phyloP scores from a whole-genome alignment of 2,888 invertebrate genomes.

The Sabatieria punctata region DNA sequence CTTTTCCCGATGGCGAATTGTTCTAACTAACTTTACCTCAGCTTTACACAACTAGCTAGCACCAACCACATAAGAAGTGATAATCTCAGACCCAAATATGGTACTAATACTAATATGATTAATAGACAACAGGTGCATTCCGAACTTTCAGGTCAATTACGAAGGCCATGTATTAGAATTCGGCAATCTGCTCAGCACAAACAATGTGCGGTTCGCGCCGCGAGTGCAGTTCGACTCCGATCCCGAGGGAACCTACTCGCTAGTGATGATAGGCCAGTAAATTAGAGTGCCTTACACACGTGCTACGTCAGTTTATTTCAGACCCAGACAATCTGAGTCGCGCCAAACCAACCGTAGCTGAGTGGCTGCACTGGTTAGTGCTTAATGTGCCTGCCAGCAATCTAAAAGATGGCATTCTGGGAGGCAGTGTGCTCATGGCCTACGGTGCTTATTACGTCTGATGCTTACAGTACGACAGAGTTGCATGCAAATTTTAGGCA shows the following conservation, averaged over 20 bases:
- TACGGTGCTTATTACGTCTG: too few species aligned
- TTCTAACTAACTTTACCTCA: too few species aligned
- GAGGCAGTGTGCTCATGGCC: conserved; percentile 15
- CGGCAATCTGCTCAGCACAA: conserved; percentile 20
- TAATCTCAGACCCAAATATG: too few species aligned
- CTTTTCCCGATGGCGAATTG: too few species aligned
- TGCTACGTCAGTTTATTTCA: too few species aligned
- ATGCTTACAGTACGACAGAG: too few species aligned
- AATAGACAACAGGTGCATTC: too few species aligned
- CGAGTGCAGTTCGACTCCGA: conserved; percentile 22
- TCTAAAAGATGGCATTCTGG: conserved; percentile 29
- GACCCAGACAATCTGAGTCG: conserved; percentile 31
- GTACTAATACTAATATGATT: too few species aligned
- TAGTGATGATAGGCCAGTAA: conserved; percentile 31
- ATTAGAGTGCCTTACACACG: too few species aligned
- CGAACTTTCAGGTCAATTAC: conserved; percentile 24
- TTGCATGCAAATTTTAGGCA: too few species aligned
- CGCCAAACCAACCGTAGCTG: conserved; percentile 30
- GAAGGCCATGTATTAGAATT: conserved; percentile 27
- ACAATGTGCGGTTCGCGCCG: conserved; percentile 28
- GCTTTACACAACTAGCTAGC: too few species aligned
- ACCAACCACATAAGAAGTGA: too few species aligned
- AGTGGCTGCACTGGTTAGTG: conserved; percentile 31
- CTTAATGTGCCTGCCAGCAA: conserved; percentile 29
- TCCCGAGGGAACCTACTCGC: conserved; percentile 26